These are phyloP conservation scores for Datnioides undecimradiatus DNA, from an alignment of 2,113 vertebrate species.

Conservation along the genomic window DNA sequence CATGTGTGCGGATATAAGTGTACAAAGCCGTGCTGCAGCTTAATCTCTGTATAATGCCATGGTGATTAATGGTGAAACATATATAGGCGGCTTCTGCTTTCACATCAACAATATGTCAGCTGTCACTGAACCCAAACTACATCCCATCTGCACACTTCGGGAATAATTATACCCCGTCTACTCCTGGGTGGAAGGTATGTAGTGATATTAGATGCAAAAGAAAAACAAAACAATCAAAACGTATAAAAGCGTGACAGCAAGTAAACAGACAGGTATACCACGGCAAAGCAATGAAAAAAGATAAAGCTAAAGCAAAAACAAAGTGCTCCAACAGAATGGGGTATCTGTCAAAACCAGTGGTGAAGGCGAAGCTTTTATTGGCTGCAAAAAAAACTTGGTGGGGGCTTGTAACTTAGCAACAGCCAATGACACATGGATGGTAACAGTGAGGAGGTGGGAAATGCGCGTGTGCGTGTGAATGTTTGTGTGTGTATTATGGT, in stretches of 20 bases:
- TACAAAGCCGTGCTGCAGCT: background rate
- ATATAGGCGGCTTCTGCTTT: constrained; percentile 9
- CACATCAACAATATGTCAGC: constrained; percentile 5
- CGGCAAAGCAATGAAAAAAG: constrained; percentile 8
- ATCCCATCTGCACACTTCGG: background rate
- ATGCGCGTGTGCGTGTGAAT: constrained; percentile 43
- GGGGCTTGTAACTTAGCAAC: constrained; percentile 81
- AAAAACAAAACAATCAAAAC: background rate
- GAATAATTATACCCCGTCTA: background rate
- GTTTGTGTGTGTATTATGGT: constrained; percentile 59
- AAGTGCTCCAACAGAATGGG: constrained; percentile 53
- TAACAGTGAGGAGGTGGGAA: constrained; percentile 78
- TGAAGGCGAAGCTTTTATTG: constrained; percentile 59
- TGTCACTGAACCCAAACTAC: constrained; percentile 18
- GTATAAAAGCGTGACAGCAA: constrained; percentile 6
- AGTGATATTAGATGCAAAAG: background rate
- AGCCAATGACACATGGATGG: constrained; percentile 74
- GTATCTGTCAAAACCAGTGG: constrained; percentile 54
- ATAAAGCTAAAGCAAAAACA: constrained; percentile 51
- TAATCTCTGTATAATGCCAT: constrained; percentile 9
- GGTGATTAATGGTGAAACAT: constrained; percentile 27
- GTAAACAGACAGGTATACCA: constrained; percentile 13
- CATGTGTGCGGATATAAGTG: constrained; percentile 6
- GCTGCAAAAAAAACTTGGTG: constrained; percentile 57
- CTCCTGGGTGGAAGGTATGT: background rate